Evolutionary conservation across 1,140 invertebrate genomes (phyloP), one percentile per base, ranked within the genome.

Genomic region (Drosophila nigromelanica): DNA sequence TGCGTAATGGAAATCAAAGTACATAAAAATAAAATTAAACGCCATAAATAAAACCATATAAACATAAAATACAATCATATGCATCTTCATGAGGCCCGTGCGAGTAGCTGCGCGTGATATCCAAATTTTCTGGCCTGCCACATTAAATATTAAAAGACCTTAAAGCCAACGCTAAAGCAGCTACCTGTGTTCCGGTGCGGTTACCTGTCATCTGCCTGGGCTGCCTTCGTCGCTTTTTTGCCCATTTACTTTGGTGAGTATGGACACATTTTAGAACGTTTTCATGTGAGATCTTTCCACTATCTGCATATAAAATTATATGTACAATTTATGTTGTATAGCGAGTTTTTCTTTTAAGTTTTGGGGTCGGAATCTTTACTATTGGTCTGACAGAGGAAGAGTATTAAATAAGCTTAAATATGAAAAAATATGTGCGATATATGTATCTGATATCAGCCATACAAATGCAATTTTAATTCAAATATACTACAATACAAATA

Each of bases 1-100:
- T 63, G 58, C 54, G 52, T 87, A 89, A 89, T 89, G 76, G 68
- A 87, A 87, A 82, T 89, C 83, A 68, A 78, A 82, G 75, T 78
- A 86, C 68, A 87, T 79, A 78, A 78, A 87, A 87, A 81, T 87
- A 66, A 86, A 86, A 82, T 82, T 87, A 87, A 87, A 82, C 82
- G 79, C 74, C 79, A 86, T 82, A 87, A 87, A 87, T 89, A 87
- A 66, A 62, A 67, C 37, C 33, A 56, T 40, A 66, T 54, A 60
- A 61, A 59, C 45, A 83, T 62, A 70, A 76, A 59, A 54, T 47
- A 73, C 55, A 43, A 40, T 52, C 37, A 50, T 66, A 43, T 70
- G 69, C 30, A 27, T 24, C 42, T 55, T 47, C 24, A 68, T 61
- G 75, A 48, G 45, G 63, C 52, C 58, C 79, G 24, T 60, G 72